phyloP scores from a whole-genome alignment of 23 tunicate genomes.

The Aplidium turbinatum region DNA sequence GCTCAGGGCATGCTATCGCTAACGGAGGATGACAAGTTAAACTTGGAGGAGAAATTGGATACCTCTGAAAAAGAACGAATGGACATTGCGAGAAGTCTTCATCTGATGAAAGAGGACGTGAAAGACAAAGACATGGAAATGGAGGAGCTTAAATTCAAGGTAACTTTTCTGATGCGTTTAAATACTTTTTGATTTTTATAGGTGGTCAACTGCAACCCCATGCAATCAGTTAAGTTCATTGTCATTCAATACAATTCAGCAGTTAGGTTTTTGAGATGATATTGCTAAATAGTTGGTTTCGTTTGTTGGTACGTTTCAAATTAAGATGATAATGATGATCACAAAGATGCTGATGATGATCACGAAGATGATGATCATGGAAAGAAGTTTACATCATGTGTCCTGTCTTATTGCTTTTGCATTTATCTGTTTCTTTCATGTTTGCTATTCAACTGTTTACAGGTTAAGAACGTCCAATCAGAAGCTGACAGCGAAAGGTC shows the following conservation, averaged over 20 bases:
- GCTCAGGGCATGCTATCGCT: conserved; percentile 33
- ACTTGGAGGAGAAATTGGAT: conserved; percentile 66
- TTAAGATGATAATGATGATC: too few relatives aligned
- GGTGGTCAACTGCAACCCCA: too few relatives aligned
- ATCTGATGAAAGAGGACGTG: conserved; percentile 36
- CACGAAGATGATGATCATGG: too few relatives aligned
- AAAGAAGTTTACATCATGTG: too few relatives aligned
- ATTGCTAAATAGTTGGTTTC: too few relatives aligned
- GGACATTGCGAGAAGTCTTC: conserved; percentile 28
- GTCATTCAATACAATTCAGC: neutral
- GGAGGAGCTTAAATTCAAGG: conserved; percentile 50
- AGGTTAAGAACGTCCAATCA: conserved; percentile 20
- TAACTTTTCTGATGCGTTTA: neutral
- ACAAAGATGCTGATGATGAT: too few relatives aligned
- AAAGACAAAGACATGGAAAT: conserved; percentile 79
- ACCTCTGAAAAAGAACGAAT: conserved; percentile 15
- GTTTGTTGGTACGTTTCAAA: too few relatives aligned
- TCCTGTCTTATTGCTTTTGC: too few relatives aligned
- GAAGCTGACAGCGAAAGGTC: conserved; percentile 35
- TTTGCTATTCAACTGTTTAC: too few relatives aligned
- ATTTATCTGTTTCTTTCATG: too few relatives aligned
- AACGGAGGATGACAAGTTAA: conserved; percentile 48
- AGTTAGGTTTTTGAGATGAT: too few relatives aligned
- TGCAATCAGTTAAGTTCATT: neutral
- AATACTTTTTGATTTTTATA: too few relatives aligned